Conservation (phyloP, 2,888 invertebrate species). For the Euphydryas editha region DNA sequence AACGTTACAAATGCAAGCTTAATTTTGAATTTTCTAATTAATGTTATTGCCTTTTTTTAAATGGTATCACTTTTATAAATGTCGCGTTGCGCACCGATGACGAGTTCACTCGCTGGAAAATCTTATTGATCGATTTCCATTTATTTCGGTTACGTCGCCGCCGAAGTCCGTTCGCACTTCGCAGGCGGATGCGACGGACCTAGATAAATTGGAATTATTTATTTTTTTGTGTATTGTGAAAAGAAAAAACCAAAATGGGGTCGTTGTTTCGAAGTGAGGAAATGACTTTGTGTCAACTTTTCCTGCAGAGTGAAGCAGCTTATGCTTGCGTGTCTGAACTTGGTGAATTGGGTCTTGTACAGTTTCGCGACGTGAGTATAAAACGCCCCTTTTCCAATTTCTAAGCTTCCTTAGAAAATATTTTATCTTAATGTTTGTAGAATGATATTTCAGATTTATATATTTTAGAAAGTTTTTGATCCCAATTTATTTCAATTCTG, state of each 20-base stretch:
- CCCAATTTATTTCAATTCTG: not conserved
- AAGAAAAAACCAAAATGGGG: constrained; percentile 86
- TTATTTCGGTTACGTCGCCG: constrained; percentile 75
- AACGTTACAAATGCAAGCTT: too few species aligned
- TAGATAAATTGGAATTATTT: constrained; percentile 53
- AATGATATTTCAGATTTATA: not conserved
- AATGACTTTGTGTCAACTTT: constrained; percentile 99
- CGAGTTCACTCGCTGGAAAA: constrained; percentile 48
- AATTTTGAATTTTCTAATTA: too few species aligned
- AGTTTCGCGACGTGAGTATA: constrained; percentile 95
- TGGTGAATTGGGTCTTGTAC: constrained; percentile 98
- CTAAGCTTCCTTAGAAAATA: not conserved
- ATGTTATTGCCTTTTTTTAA: constrained; percentile 16
- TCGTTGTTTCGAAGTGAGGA: constrained; percentile 98
- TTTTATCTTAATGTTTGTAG: too few species aligned
- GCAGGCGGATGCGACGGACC: constrained; percentile 72
- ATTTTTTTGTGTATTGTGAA: constrained; percentile 62
- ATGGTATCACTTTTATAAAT: constrained; percentile 53
- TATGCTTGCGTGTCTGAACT: constrained; percentile 99
- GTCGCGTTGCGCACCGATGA: constrained; percentile 59
- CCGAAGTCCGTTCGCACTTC: constrained; percentile 72
- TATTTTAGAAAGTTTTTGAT: not conserved
- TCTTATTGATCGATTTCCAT: constrained; percentile 67
- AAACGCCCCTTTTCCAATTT: constrained; percentile 46
- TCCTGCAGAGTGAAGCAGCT: constrained; percentile 98